Conservation (phyloP, 2,113 vertebrate species). For the Semnornis frantzii region DNA sequence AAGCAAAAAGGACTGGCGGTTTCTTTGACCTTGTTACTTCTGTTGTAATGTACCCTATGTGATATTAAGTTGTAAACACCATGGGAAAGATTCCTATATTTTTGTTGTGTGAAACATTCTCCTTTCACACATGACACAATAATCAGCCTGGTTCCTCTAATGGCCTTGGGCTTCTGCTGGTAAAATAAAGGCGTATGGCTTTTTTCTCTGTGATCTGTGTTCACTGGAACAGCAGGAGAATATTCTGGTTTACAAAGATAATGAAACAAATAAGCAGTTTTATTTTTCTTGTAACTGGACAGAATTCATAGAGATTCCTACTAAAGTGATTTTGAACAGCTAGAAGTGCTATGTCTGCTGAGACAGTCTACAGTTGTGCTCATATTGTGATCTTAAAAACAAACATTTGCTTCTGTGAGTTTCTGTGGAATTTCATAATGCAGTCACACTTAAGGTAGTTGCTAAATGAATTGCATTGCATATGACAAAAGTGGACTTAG, state of each 20-base stretch:
- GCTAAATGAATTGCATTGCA: not conserved
- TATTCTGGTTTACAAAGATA: not conserved
- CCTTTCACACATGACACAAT: not conserved
- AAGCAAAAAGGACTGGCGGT: not conserved
- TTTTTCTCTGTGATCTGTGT: not conserved
- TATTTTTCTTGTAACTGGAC: constrained; percentile 10
- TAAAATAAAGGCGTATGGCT: not conserved
- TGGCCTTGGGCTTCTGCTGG: not conserved
- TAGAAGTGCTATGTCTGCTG: not conserved
- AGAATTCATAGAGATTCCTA: not conserved
- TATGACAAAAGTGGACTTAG: not conserved
- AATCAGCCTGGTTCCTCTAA: not conserved
- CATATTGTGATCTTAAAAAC: not conserved
- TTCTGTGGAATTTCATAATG: not conserved
- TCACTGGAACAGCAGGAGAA: not conserved
- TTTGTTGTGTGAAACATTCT: not conserved
- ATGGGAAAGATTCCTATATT: not conserved
- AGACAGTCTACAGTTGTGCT: not conserved
- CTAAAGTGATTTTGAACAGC: not conserved
- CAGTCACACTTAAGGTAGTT: not conserved
- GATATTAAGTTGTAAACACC: not conserved
- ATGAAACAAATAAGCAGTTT: not conserved
- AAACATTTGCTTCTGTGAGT: not conserved
- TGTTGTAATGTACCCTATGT: not conserved
- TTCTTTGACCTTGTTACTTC: not conserved